Evolutionary conservation across 1,140 invertebrate species (phyloP).

Genomic region (Lysiphlebus fabarum): DNA sequence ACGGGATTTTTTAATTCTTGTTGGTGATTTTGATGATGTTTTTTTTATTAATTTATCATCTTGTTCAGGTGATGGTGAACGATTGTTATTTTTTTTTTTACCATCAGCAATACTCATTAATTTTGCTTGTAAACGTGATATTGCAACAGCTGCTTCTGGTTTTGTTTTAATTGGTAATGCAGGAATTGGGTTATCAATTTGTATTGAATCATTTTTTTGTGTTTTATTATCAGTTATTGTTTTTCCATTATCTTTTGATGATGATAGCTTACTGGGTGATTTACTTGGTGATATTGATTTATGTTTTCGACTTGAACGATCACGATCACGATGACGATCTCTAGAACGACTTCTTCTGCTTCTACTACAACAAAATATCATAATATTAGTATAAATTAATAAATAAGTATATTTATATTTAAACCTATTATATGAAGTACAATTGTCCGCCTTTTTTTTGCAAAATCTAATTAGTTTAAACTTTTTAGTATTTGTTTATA

Average conservation of each 20-base stretch:
- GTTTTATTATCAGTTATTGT: conserved; percentile 43
- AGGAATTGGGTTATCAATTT: conserved; percentile 49
- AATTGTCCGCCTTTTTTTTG: too few relatives aligned
- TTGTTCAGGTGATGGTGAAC: conserved; percentile 45
- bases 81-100: conserved; percentile 47
- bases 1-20: conserved; percentile 40
- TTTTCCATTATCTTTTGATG: conserved; percentile 45
- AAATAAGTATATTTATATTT: too few relatives aligned
- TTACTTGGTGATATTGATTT: conserved; percentile 40
- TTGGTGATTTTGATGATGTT: conserved; percentile 44
- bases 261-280: conserved; percentile 48
- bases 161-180: conserved; percentile 51
- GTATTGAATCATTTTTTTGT: conserved; percentile 49
- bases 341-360: conserved; percentile 57
- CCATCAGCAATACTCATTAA: conserved; percentile 60
- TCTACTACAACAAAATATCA: too few relatives aligned
- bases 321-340: conserved; percentile 53
- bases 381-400: too few relatives aligned
- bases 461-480: too few relatives aligned
- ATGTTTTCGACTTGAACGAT: conserved; percentile 50
- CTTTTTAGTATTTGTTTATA: too few relatives aligned
- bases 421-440: too few relatives aligned
- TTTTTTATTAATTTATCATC: conserved; percentile 37
- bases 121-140: conserved; percentile 61
- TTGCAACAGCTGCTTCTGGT: conserved; percentile 54